These are phyloP conservation scores for Bruchidius siliquastri DNA, from an alignment of 2,888 invertebrate genomes.

Conservation along the genomic window DNA sequence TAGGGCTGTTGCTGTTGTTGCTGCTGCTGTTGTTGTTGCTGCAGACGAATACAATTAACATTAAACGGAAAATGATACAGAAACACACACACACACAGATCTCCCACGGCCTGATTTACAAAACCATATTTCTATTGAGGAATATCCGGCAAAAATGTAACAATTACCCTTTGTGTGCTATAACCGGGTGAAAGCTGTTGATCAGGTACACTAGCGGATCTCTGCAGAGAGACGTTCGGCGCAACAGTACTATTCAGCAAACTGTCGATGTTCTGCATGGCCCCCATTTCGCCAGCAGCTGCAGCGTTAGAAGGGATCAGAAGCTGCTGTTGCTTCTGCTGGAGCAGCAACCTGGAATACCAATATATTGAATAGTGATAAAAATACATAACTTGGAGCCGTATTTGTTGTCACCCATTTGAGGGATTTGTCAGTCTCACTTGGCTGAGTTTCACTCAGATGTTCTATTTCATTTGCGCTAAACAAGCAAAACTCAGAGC, in stretches of 20 bases:
- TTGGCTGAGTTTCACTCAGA: too few relatives aligned
- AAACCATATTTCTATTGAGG: too few relatives aligned
- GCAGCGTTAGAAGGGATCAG: conserved; percentile 71
- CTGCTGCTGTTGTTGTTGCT: conserved; percentile 23
- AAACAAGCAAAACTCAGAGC: too few relatives aligned
- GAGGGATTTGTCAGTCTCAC: too few relatives aligned
- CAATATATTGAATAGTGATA: neutral
- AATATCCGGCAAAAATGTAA: neutral
- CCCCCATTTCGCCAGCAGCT: conserved; percentile 50
- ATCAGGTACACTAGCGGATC: conserved; percentile 56
- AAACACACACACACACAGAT: too few relatives aligned
- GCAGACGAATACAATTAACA: neutral
- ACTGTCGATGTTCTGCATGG: conserved; percentile 72
- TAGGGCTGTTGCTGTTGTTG: conserved; percentile 38
- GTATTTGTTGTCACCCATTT: too few relatives aligned
- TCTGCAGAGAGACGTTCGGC: conserved; percentile 83
- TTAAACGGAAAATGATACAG: too few relatives aligned
- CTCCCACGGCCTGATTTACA: too few relatives aligned
- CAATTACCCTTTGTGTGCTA: conserved; percentile 40
- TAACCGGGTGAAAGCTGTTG: conserved; percentile 58
- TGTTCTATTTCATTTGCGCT: too few relatives aligned
- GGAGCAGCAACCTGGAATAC: conserved; percentile 55
- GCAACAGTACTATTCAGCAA: conserved; percentile 79
- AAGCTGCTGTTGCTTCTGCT: conserved; percentile 77
- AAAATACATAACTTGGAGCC: neutral